Evolutionary conservation across 2,888 invertebrate genomes (phyloP).

Genomic region (Unio delphinus): DNA sequence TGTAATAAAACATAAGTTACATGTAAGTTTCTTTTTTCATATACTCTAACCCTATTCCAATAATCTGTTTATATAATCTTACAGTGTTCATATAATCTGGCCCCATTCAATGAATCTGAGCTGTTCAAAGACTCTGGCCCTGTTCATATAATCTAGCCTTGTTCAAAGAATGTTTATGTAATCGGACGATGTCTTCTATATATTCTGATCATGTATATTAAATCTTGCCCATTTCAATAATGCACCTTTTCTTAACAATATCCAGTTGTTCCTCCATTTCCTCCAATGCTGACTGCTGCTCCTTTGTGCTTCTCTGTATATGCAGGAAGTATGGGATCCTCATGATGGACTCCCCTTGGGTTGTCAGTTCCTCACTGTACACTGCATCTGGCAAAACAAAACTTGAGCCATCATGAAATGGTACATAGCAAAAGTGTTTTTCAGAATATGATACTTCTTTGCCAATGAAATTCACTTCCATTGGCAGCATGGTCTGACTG

Average conservation of each 20-base stretch:
- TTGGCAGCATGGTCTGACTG: no score
- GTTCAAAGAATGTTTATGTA: neutral
- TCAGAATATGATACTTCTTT: no score
- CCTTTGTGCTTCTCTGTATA: conserved; percentile 52
- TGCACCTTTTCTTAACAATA: conserved; percentile 62
- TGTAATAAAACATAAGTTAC: no score
- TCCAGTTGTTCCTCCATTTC: conserved; percentile 63
- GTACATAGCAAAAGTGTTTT: no score
- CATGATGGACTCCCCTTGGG: conserved; percentile 46
- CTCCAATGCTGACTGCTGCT: conserved; percentile 56
- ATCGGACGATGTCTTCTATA: neutral
- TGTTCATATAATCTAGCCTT: neutral
- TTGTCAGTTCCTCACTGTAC: conserved; percentile 63
- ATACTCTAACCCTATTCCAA: no score
- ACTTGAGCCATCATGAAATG: no score
- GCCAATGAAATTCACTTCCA: no score
- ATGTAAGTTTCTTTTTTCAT: no score
- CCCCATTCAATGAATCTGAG: no score
- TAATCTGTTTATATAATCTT: no score
- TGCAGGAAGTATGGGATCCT: conserved; percentile 64
- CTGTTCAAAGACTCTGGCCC: no score
- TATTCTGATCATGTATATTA: neutral
- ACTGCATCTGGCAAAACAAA: conserved; percentile 45
- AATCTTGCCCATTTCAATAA: neutral
- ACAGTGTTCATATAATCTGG: no score